These are phyloP conservation scores for Suillia variegata DNA, from an alignment of 2,888 invertebrate genomes.

Conservation along the genomic window DNA sequence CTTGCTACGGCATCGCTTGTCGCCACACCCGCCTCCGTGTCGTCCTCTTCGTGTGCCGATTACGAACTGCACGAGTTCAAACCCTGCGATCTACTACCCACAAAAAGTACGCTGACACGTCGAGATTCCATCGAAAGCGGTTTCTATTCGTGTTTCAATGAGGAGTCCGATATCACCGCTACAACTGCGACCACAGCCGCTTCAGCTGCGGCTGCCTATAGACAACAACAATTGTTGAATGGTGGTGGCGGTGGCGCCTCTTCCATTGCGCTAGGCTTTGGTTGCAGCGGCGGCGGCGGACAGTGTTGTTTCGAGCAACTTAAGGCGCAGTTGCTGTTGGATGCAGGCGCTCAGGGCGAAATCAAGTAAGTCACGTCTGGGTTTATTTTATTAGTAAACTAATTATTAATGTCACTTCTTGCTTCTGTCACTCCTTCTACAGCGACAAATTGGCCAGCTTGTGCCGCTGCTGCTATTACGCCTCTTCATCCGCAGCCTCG, in stretches of 20 bases:
- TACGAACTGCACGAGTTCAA: conserved; percentile 47
- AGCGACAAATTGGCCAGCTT: conserved; percentile 58
- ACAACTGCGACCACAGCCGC: conserved; percentile 47
- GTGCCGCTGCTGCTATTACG: conserved; percentile 58
- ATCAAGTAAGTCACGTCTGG: conserved; percentile 41
- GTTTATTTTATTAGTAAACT: not conserved
- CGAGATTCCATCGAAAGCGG: conserved; percentile 89
- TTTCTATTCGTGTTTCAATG: conserved; percentile 86
- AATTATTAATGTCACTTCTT: not conserved
- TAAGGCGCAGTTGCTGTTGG: conserved; percentile 53
- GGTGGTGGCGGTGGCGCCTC: conserved; percentile 36
- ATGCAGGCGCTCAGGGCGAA: conserved; percentile 42
- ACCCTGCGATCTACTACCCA: conserved; percentile 43
- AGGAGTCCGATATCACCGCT: conserved; percentile 74
- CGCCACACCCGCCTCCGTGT: conserved; percentile 38
- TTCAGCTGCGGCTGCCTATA: no score
- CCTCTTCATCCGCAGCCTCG: conserved; percentile 40
- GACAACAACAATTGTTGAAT: conserved; percentile 48
- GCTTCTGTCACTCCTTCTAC: not conserved
- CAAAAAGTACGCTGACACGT: conserved; percentile 64
- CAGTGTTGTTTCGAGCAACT: conserved; percentile 55
- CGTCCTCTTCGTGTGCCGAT: conserved; percentile 41
- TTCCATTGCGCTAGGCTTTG: conserved; percentile 38
- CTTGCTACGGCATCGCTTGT: conserved; percentile 36
- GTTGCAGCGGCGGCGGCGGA: conserved; percentile 38